Percentiles rank a stretch among this genome's conserved stretches.
Evolutionary conservation across 2,888 invertebrate genomes (phyloP).

Genomic region (Agrochola macilenta): DNA sequence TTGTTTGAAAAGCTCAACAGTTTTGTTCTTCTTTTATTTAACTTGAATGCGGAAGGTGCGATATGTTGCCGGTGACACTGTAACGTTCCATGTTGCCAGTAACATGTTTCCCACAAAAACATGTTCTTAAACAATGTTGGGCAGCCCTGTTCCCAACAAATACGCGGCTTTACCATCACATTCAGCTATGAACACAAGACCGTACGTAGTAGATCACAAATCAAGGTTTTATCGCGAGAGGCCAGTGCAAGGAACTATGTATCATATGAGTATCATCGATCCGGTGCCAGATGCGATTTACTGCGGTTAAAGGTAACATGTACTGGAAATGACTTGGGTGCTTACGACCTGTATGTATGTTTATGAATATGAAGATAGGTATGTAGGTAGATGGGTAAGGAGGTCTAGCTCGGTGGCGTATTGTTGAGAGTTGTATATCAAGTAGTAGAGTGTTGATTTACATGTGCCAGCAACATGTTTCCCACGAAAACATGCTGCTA

Average conservation of each 20-base stretch:
- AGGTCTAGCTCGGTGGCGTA: not conserved
- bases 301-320: conserved; percentile 66
- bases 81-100: not conserved
- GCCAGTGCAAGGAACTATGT: conserved; percentile 81
- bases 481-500: not conserved
- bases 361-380: not conserved
- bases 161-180: not conserved
- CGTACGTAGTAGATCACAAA: conserved; percentile 73
- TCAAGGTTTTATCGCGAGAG: conserved; percentile 80
- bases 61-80: not conserved
- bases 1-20: not conserved
- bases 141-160: not conserved
- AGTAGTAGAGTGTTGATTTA: not conserved
- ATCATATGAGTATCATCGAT: conserved; percentile 84
- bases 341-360: not conserved
- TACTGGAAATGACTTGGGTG: conserved; percentile 63
- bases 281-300: conserved; percentile 81
- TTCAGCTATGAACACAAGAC: conserved; percentile 8
- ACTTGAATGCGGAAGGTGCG: not conserved
- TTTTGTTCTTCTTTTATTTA: not conserved
- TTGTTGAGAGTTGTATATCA: not conserved
- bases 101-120: not conserved
- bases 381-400: not conserved
- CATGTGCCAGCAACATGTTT: not conserved
- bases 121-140: not conserved